Evolutionary conservation across 1,140 invertebrate species (phyloP), one percentile per base, ranked within the genome.

Genomic region (Camponotus pennsylvanicus): DNA sequence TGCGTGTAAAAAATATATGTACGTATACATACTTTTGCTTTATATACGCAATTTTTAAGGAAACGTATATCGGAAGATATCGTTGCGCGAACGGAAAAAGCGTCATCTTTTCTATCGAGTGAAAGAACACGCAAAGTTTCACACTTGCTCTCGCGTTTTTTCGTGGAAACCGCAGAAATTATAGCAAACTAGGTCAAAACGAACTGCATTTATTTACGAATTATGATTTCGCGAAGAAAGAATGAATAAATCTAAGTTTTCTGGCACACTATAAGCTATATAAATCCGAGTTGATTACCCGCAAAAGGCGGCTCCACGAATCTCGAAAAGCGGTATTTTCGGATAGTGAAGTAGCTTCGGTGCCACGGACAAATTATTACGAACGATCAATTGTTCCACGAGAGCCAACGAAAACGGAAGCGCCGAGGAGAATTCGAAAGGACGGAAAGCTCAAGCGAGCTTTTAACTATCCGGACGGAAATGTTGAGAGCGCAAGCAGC

Each of bases 371-470:
- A 73, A 83, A 15, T 73, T 73, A 83, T 75, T 63, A 40, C 79
- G 40, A 61, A 73, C 79, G 34, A 75, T 83, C 69, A 83, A 61
- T 83, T 75, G 55, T 42, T 55, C 11, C 63, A 13, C 18, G 40
- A 0, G 27, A 42, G 55, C 11, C 49, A 34, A 27, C n/a, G n/a
- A 70, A 27, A 69, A 84, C 85, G 86, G 76, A 86, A 75, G 69
- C 57, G 18, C 71, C 34, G 1, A 52, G 4, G 4, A 40, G 80
- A 67, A 88, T 85, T 88, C 76, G 64, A 73, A n/a, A n/a, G 27
- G 40, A 37, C 66, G 86, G 67, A 93, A 93, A 90, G 15, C 90
- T 92, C 61, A 83, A 89, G 91, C 88, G 83, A 93, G 91, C 91
- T 92, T 93, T 93, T 93, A 92, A 90, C 85, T 67, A 79, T 71